Base-by-base conservation (phyloP, 92 coral and sea anemone species). In the Umimayanthus kanabou region DNA sequence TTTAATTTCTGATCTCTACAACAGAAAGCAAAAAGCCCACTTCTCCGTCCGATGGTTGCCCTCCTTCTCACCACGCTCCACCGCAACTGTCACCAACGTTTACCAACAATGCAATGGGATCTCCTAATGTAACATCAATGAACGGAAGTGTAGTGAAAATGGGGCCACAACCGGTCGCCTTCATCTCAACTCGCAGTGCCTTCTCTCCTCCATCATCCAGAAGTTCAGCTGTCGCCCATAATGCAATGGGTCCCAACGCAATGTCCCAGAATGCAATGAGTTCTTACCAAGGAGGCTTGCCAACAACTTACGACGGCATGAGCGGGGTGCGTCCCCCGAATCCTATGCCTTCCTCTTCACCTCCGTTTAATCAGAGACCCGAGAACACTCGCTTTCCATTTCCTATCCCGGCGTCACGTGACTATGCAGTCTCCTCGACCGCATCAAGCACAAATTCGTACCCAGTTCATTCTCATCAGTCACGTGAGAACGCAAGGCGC, bases 131-230 rank as follows among this genome's bases (percentile, higher is more conserved):
- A 3, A 1, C 78, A 22, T 45, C 65, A 5, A 29, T 73, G 39
- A 66, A 81, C 65, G 88, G 75, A 82, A 55, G 33, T 16, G 42
- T 33, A 61, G 45, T 20, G 76, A 81, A 79, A 83, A 29, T 76
- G 80, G 87, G 42, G 25, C 67, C 69, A 81, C 87, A 88, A 64
- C 80, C 65, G 30, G 50, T 66, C 13, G 33, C 29, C 22, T 88
- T 69, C 28, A 79, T 90, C 39, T 85, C 72, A 20, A 80, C 72
- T 58, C 92, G 72, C 77, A 83, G 87, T 61, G 87, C 87, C n/a
- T 83, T 83, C 55, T 83, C 87, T 9, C 87, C 87, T 9, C 87
- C 87, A 8, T 18, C 65, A 83, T 50, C 87, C 40, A n/a, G 78
- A 83, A 42, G 78, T 10, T 22, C 37, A 39, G 20, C 67, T 33